Base-by-base conservation (phyloP, 2,888 invertebrate species). In the Polylopha cassiicola region DNA sequence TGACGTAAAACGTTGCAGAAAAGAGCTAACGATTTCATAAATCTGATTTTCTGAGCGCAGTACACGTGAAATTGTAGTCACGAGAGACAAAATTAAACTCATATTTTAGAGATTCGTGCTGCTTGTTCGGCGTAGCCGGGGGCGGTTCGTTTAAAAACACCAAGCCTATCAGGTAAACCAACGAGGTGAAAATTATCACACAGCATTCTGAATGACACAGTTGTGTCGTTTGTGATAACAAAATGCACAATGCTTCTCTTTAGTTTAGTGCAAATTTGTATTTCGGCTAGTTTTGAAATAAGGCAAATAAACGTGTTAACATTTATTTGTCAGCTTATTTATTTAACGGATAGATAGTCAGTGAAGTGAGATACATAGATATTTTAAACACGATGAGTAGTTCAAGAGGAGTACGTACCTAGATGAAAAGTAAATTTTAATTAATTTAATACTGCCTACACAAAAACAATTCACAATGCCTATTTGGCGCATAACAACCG, bases 11-110 rank as follows among this genome's bases (percentile, higher is more conserved):
- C n/a, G n/a, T n/a, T n/a, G 24, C 15, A 22, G 18, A 37, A 24
- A 37, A 44, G 41, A 47, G 53, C 58, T 50, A 53, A 46, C 49
- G 53, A 61, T 58, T 57, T 60, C 46, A 53, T 51, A 55, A 53
- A 55, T 49, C 52, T 51, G 50, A 57, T 58, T 59, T 57, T 45
- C 50, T 46, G 39, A 37, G 33, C 44, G 48, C 45, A 51, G 50
- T 51, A 50, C 48, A 53, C 44, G 48, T 49, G 43, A 48, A 58
- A 51, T 58, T 58, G 51, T 43, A 50, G 50, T 52, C 57, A 54
- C 60, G 47, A 51, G 63, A 58, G 63, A 59, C 58, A 44, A 58
- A 61, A 65, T 65, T 58, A 63, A 61, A 61, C 47, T 60, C 55
- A 57, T 60, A 65, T 62, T 63, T 39, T 36, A 44, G 18, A 21